Evolutionary conservation across 2,888 invertebrate genomes (phyloP), one percentile per base, ranked within the genome.

Genomic region (Epinotia demarniana): DNA sequence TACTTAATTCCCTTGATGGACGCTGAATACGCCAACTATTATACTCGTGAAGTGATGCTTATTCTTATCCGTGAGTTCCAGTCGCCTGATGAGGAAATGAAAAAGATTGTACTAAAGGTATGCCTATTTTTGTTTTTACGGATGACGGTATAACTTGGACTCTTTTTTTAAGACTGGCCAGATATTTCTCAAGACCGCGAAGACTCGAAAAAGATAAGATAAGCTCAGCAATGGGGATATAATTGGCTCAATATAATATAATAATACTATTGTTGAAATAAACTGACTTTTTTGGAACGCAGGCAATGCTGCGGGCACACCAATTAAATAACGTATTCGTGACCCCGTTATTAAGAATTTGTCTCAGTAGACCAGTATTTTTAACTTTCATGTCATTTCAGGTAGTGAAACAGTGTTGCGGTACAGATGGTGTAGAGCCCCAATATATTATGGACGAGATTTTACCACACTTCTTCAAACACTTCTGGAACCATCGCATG

Each of bases 401-500:
- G 97, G 98, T 99, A 78, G 99, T 99, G 77, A 99, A 99, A 90
- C 99, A 99, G 92, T 99, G 99, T 92, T 99, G 99, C 88, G 99
- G 99, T 12, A 99, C 99, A 0, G 99, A 99, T 90, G 99, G 99
- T 96, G 99, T 99, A 70, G 99, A 99, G 90, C 97, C 99, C 0
- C 98, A 99, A 86, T 99, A 99, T 86, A 99, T 99, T 81, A 99
- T 99, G 93, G 99, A 99, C 84, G 99, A 99, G 89, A 99, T 99
- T 83, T 94, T 99, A 81, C 99, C 99, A 0, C 99, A 99, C 85
- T 99, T 99, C 93, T 99, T 99, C 94, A 99, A 99, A 91, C 98
- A 99, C 91, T 99, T 99, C 93, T 99, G 99, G 99, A 99, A 99
- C 89, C 99, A 99, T 88, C 96, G 99, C 79, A 99, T 99, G 99